phyloP scores from a whole-genome alignment of 1,140 invertebrate genomes.

The Pachypeltis micranthus region DNA sequence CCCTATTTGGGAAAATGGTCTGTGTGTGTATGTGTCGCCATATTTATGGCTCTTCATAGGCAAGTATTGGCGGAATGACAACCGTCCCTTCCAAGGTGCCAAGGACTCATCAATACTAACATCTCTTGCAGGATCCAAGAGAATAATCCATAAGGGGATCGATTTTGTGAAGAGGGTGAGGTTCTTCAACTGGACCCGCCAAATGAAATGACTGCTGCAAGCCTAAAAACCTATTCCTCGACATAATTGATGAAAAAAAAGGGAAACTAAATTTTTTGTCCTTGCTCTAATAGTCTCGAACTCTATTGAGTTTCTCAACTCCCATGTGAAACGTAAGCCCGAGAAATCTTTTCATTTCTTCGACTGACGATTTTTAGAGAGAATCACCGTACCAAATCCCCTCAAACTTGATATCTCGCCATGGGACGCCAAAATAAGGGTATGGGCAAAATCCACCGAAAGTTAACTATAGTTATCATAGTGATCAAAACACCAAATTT shows the following conservation, averaged over 20 bases:
- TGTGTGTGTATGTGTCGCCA: no score
- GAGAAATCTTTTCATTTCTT: neutral
- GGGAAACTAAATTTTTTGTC: neutral
- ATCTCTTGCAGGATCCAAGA: neutral
- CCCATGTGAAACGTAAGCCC: neutral
- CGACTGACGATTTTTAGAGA: neutral
- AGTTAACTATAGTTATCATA: no score
- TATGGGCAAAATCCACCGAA: no score
- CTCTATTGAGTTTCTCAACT: neutral
- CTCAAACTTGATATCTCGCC: no score
- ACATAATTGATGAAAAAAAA: neutral
- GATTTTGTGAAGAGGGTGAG: neutral
- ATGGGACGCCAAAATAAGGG: no score
- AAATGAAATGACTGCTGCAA: neutral
- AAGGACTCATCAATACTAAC: constrained; percentile 26
- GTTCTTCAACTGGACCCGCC: neutral
- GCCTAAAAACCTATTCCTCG: neutral
- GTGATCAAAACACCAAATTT: no score
- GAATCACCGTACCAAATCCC: no score
- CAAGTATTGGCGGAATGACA: constrained; percentile 32
- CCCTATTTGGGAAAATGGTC: no score
- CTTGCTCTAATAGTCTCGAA: neutral
- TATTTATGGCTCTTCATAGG: no score
- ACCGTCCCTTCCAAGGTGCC: constrained; percentile 29
- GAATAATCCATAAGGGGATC: neutral